Percentiles rank a stretch among this genome's conserved stretches.
phyloP scores from a whole-genome alignment of 2,888 invertebrate species.

The Rapana venosa region DNA sequence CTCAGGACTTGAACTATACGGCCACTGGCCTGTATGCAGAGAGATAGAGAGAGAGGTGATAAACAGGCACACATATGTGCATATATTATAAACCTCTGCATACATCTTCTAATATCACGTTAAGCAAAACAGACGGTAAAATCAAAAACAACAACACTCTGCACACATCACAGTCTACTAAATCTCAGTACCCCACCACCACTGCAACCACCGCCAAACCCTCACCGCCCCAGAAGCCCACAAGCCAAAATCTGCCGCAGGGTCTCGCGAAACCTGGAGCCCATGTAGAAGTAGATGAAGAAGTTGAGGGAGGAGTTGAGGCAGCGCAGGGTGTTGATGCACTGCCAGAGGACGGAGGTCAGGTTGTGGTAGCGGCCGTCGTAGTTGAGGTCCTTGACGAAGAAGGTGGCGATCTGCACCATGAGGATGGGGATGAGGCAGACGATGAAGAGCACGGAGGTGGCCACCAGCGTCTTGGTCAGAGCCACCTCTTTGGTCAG shows the following conservation, averaged over 20 bases:
- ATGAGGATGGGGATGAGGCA: slow-evolving; percentile 36
- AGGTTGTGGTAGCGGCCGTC: slow-evolving; percentile 42
- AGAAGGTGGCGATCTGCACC: slow-evolving; percentile 42
- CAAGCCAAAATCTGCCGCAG: not conserved
- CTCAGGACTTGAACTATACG: too few relatives aligned
- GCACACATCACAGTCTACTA: too few relatives aligned
- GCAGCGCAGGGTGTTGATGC: slow-evolving; percentile 34
- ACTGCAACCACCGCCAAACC: too few relatives aligned
- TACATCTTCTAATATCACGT: too few relatives aligned
- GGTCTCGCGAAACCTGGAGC: slow-evolving; percentile 34
- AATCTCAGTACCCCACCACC: too few relatives aligned
- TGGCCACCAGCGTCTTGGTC: slow-evolving; percentile 38
- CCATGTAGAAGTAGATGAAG: slow-evolving; percentile 36
- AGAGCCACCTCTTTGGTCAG: slow-evolving; percentile 25
- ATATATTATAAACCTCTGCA: too few relatives aligned
- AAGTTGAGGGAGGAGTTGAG: slow-evolving; percentile 41
- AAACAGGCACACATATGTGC: too few relatives aligned
- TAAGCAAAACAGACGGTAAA: too few relatives aligned
- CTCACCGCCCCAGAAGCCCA: too few relatives aligned
- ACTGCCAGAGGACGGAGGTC: slow-evolving; percentile 37
- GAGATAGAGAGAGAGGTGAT: too few relatives aligned
- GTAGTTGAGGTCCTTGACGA: slow-evolving; percentile 38
- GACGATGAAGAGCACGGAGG: slow-evolving; percentile 37
- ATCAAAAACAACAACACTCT: too few relatives aligned
- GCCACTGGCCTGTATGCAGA: too few relatives aligned